Conservation (phyloP, 2,888 invertebrate genomes). For the Brachypalpus laphriformis region DNA sequence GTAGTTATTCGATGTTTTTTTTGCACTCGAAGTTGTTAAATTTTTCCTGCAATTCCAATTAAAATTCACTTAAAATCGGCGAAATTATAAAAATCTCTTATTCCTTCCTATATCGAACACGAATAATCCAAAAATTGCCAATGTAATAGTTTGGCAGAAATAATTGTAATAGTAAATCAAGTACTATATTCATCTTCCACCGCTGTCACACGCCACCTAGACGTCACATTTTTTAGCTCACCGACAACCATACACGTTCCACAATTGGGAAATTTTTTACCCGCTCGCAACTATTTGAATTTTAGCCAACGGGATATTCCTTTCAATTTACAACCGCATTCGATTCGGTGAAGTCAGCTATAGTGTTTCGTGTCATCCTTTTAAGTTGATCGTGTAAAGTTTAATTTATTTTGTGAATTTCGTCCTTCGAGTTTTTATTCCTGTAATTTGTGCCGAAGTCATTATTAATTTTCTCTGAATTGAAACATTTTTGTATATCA, state of each 20-base stretch:
- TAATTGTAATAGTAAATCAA: neutral
- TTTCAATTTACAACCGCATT: constrained; percentile 58
- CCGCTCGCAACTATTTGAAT: constrained; percentile 54
- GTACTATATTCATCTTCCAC: constrained; percentile 9
- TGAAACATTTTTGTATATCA: neutral
- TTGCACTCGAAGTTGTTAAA: too few species aligned
- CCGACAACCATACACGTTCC: constrained; percentile 4
- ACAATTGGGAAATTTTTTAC: constrained; percentile 38
- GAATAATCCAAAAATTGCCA: too few species aligned
- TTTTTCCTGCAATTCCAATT: too few species aligned
- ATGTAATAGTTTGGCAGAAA: too few species aligned
- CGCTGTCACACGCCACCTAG: neutral
- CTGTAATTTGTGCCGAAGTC: neutral
- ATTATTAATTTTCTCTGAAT: neutral
- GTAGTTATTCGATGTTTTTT: too few species aligned
- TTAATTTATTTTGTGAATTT: constrained; percentile 23
- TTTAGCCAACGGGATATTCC: constrained; percentile 57
- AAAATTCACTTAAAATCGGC: too few species aligned
- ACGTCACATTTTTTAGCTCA: neutral
- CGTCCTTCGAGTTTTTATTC: neutral
- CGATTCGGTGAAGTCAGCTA: constrained; percentile 46
- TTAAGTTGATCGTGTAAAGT: constrained; percentile 45
- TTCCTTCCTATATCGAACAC: too few species aligned
- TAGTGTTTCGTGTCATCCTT: constrained; percentile 53
- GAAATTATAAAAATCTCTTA: too few species aligned